A percentile compares a stretch with the other conserved stretches of the same genome.
phyloP scores from a whole-genome alignment of 2,113 vertebrate species.

The Elaphurus davidianus region DNA sequence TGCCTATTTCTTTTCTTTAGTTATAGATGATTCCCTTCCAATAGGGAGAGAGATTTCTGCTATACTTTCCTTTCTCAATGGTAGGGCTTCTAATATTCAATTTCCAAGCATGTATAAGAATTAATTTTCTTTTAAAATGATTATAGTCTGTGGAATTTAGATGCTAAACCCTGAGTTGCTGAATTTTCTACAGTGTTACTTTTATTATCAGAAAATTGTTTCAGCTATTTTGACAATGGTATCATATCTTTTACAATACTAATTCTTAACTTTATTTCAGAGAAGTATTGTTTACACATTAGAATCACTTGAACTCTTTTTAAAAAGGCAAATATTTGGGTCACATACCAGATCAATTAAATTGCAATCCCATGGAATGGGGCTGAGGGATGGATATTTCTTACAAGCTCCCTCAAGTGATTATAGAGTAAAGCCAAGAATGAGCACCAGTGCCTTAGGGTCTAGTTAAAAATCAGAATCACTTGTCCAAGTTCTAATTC shows the following conservation, averaged over 20 bases:
- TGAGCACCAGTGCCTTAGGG: not conserved
- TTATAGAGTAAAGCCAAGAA: not conserved
- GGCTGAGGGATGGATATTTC: not conserved
- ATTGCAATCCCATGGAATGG: not conserved
- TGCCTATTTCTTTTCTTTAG: not conserved
- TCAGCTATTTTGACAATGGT: not conserved
- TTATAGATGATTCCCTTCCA: not conserved
- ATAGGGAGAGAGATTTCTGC: not conserved
- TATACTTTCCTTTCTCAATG: not conserved
- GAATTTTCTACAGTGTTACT: not conserved
- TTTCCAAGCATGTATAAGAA: not conserved
- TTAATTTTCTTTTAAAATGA: not conserved
- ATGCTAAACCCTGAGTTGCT: not conserved
- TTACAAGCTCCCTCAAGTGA: not conserved
- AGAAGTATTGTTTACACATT: not conserved
- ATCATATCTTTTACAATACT: not conserved
- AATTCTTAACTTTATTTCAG: constrained; percentile 7
- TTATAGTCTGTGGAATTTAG: not conserved
- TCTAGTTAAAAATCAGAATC: not conserved
- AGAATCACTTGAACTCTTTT: not conserved
- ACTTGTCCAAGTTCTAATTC: not conserved
- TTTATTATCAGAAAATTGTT: not conserved
- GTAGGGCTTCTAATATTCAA: not conserved
- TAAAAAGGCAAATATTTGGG: not conserved
- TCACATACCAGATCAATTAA: not conserved